These are phyloP conservation scores for Hylyphantes graminicola DNA, from an alignment of 1,140 invertebrate species.

Conservation along the genomic window DNA sequence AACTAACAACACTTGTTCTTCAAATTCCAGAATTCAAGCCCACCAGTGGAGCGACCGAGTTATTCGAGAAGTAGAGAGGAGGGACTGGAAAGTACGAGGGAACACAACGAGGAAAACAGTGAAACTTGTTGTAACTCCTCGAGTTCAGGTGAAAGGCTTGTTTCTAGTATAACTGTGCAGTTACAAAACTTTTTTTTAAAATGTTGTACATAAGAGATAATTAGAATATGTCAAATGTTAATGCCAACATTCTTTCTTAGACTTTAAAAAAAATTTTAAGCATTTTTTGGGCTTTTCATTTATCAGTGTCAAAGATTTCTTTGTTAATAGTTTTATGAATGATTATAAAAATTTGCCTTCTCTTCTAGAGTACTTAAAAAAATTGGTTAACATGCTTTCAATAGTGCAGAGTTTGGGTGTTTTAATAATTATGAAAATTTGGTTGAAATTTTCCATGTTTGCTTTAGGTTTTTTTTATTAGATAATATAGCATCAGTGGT, in stretches of 20 bases:
- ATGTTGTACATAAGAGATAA: background rate
- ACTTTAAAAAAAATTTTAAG: too few relatives aligned
- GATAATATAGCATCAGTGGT: too few relatives aligned
- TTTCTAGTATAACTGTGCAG: background rate
- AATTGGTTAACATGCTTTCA: too few relatives aligned
- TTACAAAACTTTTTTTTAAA: too few relatives aligned
- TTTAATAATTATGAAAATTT: too few relatives aligned
- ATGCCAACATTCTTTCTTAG: background rate
- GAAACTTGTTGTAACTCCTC: slow-evolving; percentile 92
- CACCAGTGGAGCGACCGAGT: slow-evolving; percentile 94
- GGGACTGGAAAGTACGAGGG: slow-evolving; percentile 85
- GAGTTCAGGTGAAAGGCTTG: slow-evolving; percentile 75
- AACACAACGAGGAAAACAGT: slow-evolving; percentile 80
- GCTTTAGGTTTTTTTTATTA: too few relatives aligned
- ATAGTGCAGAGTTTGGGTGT: too few relatives aligned
- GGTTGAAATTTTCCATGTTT: too few relatives aligned
- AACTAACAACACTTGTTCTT: background rate
- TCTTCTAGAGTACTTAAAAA: too few relatives aligned
- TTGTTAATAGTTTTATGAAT: too few relatives aligned
- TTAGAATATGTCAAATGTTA: background rate
- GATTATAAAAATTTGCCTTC: too few relatives aligned
- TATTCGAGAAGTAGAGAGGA: slow-evolving; percentile 81
- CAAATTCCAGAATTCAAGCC: slow-evolving; percentile 78
- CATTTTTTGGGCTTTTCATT: background rate
- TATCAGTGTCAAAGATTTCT: background rate